These are phyloP conservation scores for Cataglyphis hispanica DNA, from an alignment of 1,140 invertebrate genomes.

Conservation along the genomic window DNA sequence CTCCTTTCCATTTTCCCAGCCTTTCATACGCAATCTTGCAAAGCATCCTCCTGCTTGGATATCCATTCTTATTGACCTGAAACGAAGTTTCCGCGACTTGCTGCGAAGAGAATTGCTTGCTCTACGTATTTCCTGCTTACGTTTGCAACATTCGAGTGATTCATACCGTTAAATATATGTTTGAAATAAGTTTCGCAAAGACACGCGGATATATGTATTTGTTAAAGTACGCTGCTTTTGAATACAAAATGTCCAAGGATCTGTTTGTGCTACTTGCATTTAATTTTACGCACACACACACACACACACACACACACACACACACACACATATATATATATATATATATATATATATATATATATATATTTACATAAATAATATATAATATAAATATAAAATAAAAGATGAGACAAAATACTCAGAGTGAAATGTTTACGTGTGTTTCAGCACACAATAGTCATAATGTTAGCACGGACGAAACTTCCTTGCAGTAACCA, in stretches of 20 bases:
- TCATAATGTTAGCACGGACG: background rate
- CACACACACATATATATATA: background rate
- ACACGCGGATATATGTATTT: background rate
- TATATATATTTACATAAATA: background rate
- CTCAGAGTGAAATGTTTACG: background rate
- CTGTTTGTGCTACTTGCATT: background rate
- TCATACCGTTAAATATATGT: constrained; percentile 14
- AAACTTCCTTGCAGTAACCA: background rate
- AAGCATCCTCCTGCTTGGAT: constrained; percentile 7
- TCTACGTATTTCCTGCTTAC: constrained; percentile 70
- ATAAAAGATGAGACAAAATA: background rate
- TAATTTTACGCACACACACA: background rate
- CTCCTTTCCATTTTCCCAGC: constrained; percentile 38
- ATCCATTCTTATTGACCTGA: constrained; percentile 67
- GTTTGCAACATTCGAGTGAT: constrained; percentile 48
- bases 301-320: background rate
- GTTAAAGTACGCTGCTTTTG: background rate
- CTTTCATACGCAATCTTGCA: constrained; percentile 51
- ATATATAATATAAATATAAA: background rate
- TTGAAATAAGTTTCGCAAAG: constrained; percentile 41
- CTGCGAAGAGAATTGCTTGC: constrained; percentile 49
- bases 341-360: background rate
- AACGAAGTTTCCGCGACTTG: constrained; percentile 67
- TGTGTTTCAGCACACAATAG: background rate
- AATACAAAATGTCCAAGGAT: background rate